phyloP scores from a whole-genome alignment of 1,140 invertebrate genomes.

The Formica exsecta region DNA sequence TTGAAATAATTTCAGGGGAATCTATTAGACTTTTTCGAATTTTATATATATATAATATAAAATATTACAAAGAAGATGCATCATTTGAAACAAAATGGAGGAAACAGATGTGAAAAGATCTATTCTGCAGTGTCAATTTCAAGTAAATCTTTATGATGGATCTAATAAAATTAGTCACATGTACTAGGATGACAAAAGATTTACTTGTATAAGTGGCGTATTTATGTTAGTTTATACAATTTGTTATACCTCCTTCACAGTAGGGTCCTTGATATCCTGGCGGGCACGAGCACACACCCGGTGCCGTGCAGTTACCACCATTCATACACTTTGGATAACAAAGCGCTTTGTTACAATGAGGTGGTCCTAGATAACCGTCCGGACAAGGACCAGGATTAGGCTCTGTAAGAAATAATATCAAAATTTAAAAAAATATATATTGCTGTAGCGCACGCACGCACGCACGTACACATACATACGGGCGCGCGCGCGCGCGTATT shows the following conservation, averaged over 20 bases:
- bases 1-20: neutral
- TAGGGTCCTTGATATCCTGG: slow-evolving; percentile 96
- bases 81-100: neutral
- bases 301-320: slow-evolving; percentile 95
- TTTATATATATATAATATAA: slow-evolving; percentile 3
- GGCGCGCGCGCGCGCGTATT: neutral
- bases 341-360: slow-evolving; percentile 94
- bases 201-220: neutral
- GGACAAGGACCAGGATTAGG: slow-evolving; percentile 96
- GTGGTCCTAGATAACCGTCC: slow-evolving; percentile 94
- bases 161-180: neutral
- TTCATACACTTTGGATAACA: slow-evolving; percentile 98
- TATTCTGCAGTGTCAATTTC: neutral
- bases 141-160: neutral
- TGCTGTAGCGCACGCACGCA: neutral
- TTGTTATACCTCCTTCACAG: slow-evolving; percentile 92
- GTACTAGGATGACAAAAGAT: neutral
- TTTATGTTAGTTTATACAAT: neutral
- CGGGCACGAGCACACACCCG: slow-evolving; percentile 94
- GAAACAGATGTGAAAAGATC: neutral
- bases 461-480: neutral
- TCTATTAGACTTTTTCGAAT: neutral
- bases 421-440: slow-evolving; percentile 55
- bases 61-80: neutral
- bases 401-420: slow-evolving; percentile 87